Conservation (phyloP, 1,140 invertebrate genomes). For the Anoplolepis gracilipes region DNA sequence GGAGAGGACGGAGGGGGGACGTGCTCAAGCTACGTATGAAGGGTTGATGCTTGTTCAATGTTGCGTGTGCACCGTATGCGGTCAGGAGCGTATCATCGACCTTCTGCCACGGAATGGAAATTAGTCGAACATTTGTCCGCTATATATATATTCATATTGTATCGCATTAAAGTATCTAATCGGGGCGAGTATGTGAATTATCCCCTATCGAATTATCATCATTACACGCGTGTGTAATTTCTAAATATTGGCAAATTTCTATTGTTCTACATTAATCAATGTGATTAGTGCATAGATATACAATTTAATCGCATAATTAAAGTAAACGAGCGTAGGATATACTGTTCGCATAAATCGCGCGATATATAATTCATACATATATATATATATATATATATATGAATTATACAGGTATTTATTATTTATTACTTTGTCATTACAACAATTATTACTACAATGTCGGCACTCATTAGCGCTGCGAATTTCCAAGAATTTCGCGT, state of each 20-base stretch:
- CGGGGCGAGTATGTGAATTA: background rate
- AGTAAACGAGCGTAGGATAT: background rate
- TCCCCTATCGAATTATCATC: background rate
- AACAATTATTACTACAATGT: slow-evolving; percentile 26
- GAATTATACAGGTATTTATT: slow-evolving; percentile 9
- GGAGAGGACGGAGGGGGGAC: background rate
- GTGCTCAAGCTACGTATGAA: slow-evolving; percentile 62
- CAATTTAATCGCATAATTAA: slow-evolving; percentile 39
- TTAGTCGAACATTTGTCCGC: slow-evolving; percentile 39
- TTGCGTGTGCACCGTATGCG: slow-evolving; percentile 55
- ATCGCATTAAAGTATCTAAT: slow-evolving; percentile 18
- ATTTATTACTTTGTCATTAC: slow-evolving; percentile 35
- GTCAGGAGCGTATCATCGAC: slow-evolving; percentile 41
- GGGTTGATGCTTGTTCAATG: slow-evolving; percentile 74
- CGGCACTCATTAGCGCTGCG: slow-evolving; percentile 22
- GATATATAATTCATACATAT: too few species aligned
- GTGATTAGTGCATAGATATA: background rate
- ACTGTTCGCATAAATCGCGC: background rate
- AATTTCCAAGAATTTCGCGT: slow-evolving; percentile 25
- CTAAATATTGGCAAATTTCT: slow-evolving; percentile 51
- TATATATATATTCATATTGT: slow-evolving; percentile 18
- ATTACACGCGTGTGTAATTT: slow-evolving; percentile 9
- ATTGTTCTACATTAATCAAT: background rate
- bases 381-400: background rate
- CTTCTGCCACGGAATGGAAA: slow-evolving; percentile 41